These are phyloP conservation scores for Thalpophila matura DNA, from an alignment of 2,888 invertebrate genomes.

Conservation along the genomic window DNA sequence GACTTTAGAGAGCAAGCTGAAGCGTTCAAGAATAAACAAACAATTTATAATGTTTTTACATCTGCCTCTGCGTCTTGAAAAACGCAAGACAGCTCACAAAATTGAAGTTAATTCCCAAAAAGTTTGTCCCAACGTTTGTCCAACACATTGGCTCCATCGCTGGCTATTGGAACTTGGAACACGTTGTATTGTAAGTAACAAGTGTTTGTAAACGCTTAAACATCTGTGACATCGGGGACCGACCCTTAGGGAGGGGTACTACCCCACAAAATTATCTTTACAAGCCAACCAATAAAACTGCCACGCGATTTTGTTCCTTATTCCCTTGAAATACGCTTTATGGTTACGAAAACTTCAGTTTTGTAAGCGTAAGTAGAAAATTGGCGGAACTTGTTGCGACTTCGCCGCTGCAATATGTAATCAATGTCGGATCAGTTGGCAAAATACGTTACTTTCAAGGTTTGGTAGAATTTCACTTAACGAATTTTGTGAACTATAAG, in stretches of 20 bases:
- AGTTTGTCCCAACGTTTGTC: slow-evolving; percentile 34
- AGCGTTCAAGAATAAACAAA: no score
- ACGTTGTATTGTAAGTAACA: slow-evolving; percentile 68
- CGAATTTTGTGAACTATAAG: slow-evolving; percentile 27
- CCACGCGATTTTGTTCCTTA: slow-evolving; percentile 37
- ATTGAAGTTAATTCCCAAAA: neutral
- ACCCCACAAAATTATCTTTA: slow-evolving; percentile 42
- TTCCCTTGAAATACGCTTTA: neutral
- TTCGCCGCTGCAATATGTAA: slow-evolving; percentile 55
- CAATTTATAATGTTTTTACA: no score
- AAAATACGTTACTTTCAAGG: slow-evolving; percentile 47
- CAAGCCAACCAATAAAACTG: neutral
- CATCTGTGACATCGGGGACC: slow-evolving; percentile 74
- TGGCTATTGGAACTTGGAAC: slow-evolving; percentile 59
- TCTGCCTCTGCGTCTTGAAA: no score
- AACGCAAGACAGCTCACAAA: neutral
- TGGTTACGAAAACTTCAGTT: neutral
- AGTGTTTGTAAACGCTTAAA: slow-evolving; percentile 72
- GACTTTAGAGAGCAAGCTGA: neutral
- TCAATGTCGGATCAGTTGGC: slow-evolving; percentile 57
- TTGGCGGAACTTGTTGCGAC: slow-evolving; percentile 60
- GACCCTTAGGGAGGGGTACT: slow-evolving; percentile 65
- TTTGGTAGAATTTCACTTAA: slow-evolving; percentile 46
- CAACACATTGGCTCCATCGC: slow-evolving; percentile 24
- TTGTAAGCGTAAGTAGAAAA: slow-evolving; percentile 27